Evolutionary conservation across 2,888 invertebrate species (phyloP), one percentile per base, ranked within the genome.

Genomic region (Drosophila affinis): DNA sequence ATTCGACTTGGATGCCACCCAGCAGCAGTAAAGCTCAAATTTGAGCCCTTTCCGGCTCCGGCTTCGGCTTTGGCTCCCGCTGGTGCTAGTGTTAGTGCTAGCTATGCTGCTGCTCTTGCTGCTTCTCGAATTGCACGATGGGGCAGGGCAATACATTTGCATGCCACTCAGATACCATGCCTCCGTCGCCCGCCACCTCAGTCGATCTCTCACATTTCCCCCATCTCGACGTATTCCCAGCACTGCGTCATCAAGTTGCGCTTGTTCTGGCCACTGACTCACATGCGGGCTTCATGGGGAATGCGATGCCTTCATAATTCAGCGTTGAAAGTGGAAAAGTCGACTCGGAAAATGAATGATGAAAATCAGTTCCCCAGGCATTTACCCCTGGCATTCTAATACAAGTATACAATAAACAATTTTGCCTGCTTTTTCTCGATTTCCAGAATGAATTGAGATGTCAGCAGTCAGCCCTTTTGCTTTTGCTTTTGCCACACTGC

Each of bases 281-380:
- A 47, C 32, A 39, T 18, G 29, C 48, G 21, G 21, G 21, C 21
- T 54, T 49, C 51, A 56, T 55, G 72, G 52, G 59, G 46, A 64
- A 49, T 29, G 17, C 21, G 47, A 2, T 62, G 58, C 75, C 61
- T 87, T 78, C 88, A 88, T 83, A 86, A 86, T 82, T 86, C 86
- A 85, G 74, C 79, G 73, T 72, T 45, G 63, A 71, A 74, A 76
- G 61, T 76, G 74, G 62, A 79, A 82, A 74, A 68, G 62, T 62
- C 70, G 68, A 69, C 71, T 71, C 58, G 75, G 63, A 72, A 86
- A 85, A 85, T 85, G 79, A 85, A 85, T 87, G 88, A 86, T 85
- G 81, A 71, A 79, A 87, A 81, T 79, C 77, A 77, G 72, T 60
- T 88, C 87, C 81, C 84, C 34, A 69, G 84, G 64, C 87, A 81